A percentile compares a stretch with the other conserved stretches of the same genome.
phyloP scores from a whole-genome alignment of 1,140 invertebrate genomes.

The Dinoponera quadriceps region DNA sequence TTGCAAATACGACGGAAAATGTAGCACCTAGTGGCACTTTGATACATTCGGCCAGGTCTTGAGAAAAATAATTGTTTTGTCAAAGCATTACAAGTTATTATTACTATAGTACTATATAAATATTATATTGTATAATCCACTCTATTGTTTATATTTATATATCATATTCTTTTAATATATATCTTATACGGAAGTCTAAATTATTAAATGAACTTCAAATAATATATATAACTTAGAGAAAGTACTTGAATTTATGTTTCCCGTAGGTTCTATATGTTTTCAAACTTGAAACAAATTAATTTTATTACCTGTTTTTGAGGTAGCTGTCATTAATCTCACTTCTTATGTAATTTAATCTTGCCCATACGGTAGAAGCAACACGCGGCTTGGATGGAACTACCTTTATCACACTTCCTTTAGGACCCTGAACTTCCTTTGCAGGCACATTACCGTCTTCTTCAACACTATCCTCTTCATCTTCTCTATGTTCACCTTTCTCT shows the following conservation, averaged over 20 bases:
- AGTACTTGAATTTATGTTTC: not conserved
- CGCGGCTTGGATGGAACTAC: constrained; percentile 83
- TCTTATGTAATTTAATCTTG: constrained; percentile 84
- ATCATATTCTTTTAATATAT: too few relatives aligned
- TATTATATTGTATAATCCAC: too few relatives aligned
- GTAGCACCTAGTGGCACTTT: too few relatives aligned
- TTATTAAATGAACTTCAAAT: not conserved
- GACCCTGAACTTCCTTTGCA: constrained; percentile 83
- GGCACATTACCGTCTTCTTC: constrained; percentile 58
- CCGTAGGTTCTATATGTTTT: too few relatives aligned
- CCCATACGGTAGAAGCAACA: constrained; percentile 86
- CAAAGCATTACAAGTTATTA: not conserved
- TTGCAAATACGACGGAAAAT: too few relatives aligned
- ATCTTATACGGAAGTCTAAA: not conserved
- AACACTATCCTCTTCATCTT: constrained; percentile 62
- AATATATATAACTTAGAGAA: not conserved
- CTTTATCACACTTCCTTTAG: constrained; percentile 84
- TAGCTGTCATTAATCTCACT: constrained; percentile 63
- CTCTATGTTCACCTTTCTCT: constrained; percentile 69
- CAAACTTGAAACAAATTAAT: not conserved
- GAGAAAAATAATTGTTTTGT: not conserved
- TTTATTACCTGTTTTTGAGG: constrained; percentile 71
- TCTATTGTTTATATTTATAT: not conserved
- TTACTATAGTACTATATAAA: too few relatives aligned
- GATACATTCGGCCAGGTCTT: too few relatives aligned